A percentile compares a stretch with the other conserved stretches of the same genome.
Conservation (phyloP, 2,888 invertebrate species). For the Diplazon laetatorius region DNA sequence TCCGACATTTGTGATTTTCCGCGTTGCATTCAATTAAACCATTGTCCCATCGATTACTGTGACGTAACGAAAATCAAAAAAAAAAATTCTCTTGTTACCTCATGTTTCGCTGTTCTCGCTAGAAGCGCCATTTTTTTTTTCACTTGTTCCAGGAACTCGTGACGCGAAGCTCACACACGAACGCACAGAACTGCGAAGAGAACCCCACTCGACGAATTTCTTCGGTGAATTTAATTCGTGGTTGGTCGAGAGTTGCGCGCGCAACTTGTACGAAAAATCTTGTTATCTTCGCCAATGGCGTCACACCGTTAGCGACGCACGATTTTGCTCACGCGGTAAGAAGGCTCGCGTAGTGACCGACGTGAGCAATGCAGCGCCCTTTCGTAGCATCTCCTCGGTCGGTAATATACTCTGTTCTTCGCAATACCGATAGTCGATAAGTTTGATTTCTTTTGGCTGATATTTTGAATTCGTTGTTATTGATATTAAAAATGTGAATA, state of each 20-base stretch:
- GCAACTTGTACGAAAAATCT: neutral
- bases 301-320: neutral
- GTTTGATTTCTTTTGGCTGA: too few relatives aligned
- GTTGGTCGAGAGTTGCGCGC: constrained; percentile 10
- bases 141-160: constrained; percentile 7
- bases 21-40: neutral
- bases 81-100: constrained; percentile 67
- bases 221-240: neutral
- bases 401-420: too few relatives aligned
- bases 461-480: too few relatives aligned
- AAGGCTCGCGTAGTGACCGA: too few relatives aligned
- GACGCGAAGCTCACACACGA: constrained; percentile 34
- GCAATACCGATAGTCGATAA: too few relatives aligned
- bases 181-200: constrained; percentile 29
- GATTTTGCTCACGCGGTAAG: neutral
- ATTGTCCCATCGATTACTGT: constrained; percentile 7
- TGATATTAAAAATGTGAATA: too few relatives aligned
- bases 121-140: constrained; percentile 74
- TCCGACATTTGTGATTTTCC: constrained; percentile 18
- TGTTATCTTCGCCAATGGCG: too few relatives aligned
- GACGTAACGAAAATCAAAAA: neutral
- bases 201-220: neutral
- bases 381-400: too few relatives aligned
- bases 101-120: constrained; percentile 68
- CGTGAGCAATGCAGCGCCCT: too few relatives aligned